These are phyloP conservation scores for Leucophenga montana DNA, from an alignment of 2,888 invertebrate genomes.

Conservation along the genomic window DNA sequence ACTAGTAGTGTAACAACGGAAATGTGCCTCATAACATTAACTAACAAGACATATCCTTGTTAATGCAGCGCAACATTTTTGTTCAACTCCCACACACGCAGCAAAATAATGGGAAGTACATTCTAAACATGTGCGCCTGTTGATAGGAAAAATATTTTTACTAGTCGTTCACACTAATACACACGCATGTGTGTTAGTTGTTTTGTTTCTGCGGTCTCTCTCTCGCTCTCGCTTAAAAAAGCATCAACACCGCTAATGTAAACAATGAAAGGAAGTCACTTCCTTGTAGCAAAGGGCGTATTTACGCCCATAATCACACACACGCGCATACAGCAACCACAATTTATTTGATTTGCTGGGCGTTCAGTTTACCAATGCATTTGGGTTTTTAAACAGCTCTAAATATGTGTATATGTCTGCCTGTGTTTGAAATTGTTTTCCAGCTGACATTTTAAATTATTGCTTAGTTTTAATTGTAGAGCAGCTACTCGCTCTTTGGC, in stretches of 20 bases:
- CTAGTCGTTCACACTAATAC: neutral
- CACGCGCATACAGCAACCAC: neutral
- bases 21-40: slow-evolving; percentile 67
- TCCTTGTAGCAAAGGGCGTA: neutral
- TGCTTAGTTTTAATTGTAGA: neutral
- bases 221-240: slow-evolving; percentile 7
- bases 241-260: slow-evolving; percentile 18
- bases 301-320: neutral
- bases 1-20: slow-evolving; percentile 39
- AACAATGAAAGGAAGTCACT: slow-evolving; percentile 11
- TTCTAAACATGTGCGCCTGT: slow-evolving; percentile 15
- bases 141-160: slow-evolving; percentile 24
- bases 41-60: slow-evolving; percentile 64
- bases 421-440: slow-evolving; percentile 15
- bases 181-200: slow-evolving; percentile 4
- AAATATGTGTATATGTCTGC: slow-evolving; percentile 8
- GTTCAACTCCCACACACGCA: slow-evolving; percentile 1
- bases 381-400: neutral
- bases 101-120: neutral
- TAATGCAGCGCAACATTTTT: slow-evolving; percentile 9
- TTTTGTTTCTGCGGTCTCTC: neutral
- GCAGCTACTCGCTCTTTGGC: no score
- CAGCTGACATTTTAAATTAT: slow-evolving; percentile 3
- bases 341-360: slow-evolving; percentile 18
- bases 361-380: slow-evolving; percentile 4